Evolutionary conservation across 2,888 invertebrate species (phyloP).

Genomic region (Aspidiotus rigidus): DNA sequence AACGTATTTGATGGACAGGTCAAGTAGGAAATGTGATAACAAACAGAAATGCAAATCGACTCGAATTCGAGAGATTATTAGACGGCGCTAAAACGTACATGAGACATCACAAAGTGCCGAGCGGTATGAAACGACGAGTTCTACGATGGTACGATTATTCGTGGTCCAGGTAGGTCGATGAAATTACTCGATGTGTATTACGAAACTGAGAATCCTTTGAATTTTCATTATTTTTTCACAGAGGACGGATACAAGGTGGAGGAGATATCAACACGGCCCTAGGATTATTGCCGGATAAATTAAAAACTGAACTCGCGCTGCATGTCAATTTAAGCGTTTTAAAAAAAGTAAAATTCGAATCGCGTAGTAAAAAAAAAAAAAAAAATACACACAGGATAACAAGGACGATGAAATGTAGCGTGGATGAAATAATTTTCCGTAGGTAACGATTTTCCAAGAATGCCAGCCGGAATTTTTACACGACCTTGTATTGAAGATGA

Average conservation of each 20-base stretch:
- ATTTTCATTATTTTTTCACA: slow-evolving; percentile 39
- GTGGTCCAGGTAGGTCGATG: slow-evolving; percentile 66
- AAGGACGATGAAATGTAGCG: background rate
- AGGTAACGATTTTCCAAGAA: slow-evolving; percentile 94
- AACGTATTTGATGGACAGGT: slow-evolving; percentile 46
- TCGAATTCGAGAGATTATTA: slow-evolving; percentile 86
- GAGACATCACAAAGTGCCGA: slow-evolving; percentile 93
- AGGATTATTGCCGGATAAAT: slow-evolving; percentile 85
- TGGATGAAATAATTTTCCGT: slow-evolving; percentile 39
- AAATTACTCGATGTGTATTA: background rate
- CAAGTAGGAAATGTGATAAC: slow-evolving; percentile 97
- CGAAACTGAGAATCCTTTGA: background rate
- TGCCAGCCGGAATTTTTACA: slow-evolving; percentile 96
- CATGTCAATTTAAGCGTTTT: slow-evolving; percentile 91
- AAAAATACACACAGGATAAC: background rate
- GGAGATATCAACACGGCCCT: slow-evolving; percentile 92
- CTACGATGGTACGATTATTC: slow-evolving; percentile 97
- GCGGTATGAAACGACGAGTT: slow-evolving; percentile 91
- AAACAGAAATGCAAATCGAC: slow-evolving; percentile 87
- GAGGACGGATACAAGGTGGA: slow-evolving; percentile 89
- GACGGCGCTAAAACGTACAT: slow-evolving; percentile 96
- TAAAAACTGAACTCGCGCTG: slow-evolving; percentile 90
- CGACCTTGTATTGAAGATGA: slow-evolving; percentile 94
- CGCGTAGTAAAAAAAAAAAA: background rate
- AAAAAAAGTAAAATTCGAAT: slow-evolving; percentile 64